Conservation (phyloP, 2,113 vertebrate species). For the Phoenicopterus ruber region DNA sequence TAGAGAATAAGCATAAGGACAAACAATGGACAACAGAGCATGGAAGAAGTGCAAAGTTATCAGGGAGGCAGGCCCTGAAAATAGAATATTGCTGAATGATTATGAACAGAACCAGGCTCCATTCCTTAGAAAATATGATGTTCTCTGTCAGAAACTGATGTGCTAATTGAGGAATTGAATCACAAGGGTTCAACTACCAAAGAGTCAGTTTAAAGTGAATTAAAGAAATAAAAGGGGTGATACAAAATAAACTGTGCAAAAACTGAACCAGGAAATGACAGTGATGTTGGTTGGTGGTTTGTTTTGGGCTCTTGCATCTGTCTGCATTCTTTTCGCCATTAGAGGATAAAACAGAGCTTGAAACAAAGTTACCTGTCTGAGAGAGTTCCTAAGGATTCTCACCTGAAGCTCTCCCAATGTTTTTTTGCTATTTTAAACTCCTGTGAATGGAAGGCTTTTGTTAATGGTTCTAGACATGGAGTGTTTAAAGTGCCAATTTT, state of each 20-base stretch:
- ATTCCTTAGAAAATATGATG: not conserved
- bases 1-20: not conserved
- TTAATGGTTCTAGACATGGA: not conserved
- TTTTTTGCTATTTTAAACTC: not conserved
- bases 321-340: not conserved
- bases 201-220: not conserved
- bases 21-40: not conserved
- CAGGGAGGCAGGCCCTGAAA: not conserved
- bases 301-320: not conserved
- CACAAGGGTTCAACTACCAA: not conserved
- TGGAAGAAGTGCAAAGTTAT: not conserved
- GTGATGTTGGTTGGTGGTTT: not conserved
- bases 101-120: not conserved
- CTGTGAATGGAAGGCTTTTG: not conserved
- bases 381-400: not conserved
- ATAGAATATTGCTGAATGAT: not conserved
- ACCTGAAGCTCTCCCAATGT: not conserved
- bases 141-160: not conserved
- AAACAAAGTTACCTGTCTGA: not conserved
- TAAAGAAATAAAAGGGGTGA: not conserved
- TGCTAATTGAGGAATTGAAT: not conserved
- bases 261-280: not conserved
- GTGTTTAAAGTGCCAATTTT: not conserved
- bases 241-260: not conserved
- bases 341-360: not conserved